These are phyloP conservation scores for Phocoena phocoena DNA, from an alignment of 2,113 vertebrate species.

Conservation along the genomic window DNA sequence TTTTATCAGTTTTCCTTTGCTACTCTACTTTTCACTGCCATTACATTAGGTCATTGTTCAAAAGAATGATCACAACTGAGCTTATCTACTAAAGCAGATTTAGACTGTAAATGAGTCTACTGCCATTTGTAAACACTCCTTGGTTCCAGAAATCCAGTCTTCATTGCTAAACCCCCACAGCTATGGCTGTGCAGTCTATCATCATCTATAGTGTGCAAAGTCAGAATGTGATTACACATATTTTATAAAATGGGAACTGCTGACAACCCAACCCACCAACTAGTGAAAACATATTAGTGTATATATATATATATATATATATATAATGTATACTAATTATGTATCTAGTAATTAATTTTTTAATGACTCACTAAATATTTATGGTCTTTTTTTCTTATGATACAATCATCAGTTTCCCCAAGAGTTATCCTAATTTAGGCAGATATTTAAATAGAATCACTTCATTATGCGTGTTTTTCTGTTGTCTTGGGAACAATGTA, in stretches of 20 bases:
- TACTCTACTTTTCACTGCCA: background rate
- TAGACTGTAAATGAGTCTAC: background rate
- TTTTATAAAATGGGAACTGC: background rate
- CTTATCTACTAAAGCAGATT: background rate
- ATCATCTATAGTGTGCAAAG: background rate
- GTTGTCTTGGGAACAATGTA: conserved; percentile 46
- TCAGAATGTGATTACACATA: background rate
- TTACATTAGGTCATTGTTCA: background rate
- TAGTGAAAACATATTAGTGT: background rate
- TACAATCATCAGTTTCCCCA: background rate
- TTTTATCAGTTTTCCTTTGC: background rate
- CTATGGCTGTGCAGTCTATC: accelerated
- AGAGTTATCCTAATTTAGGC: conserved; percentile 17
- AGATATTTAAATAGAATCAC: conserved; percentile 39
- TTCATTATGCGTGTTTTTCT: conserved; percentile 28
- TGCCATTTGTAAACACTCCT: background rate
- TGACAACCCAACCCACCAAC: background rate
- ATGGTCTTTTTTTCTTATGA: background rate
- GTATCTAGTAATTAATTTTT: conserved; percentile 44
- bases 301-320: background rate
- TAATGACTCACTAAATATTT: conserved; percentile 55
- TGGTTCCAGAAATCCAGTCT: background rate
- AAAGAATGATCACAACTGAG: background rate
- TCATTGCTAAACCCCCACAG: background rate
- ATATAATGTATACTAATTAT: background rate